Evolutionary conservation across 2,888 invertebrate genomes (phyloP), one percentile per base, ranked within the genome.

Genomic region (Aelia acuminata): DNA sequence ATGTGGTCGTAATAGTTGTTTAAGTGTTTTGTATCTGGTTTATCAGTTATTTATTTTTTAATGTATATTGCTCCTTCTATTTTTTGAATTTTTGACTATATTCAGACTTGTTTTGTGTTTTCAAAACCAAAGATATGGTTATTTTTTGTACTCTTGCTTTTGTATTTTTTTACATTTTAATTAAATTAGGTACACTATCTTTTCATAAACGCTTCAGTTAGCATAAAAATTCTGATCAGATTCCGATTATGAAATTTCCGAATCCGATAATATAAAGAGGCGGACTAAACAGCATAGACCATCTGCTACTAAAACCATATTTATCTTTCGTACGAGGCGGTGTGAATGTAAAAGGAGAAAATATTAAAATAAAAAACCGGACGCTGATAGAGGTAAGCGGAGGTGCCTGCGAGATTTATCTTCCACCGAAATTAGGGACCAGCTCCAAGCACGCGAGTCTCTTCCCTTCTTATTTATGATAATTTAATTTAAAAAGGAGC

Each of bases 401-500:
- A 80, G 80, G 43, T 80, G 80, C 35, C 80, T 35, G 13, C 11
- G 1, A 47, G 80, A 80, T 80, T 80, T 80, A 80, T 80, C 11
- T 43, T 13, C 80, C 22, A n/a, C 80, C 13, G 20, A 43, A 80
- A 80, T 80, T 80, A 80, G 80, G 63, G 43, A 47, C 80, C 75
- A 43, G 11, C 1, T 7, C 39, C 13, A 47, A 80, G 80, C 80
- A 80, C 80, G 80, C 80, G 80, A 80, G 43, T 22, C 43, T 43
- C 43, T 80, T 22, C 43, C 80, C 11, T 3, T 13, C 8, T 80
- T 80, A 80, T 80, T 80, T 80, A 80, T 80, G 80, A 47, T 80
- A 80, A 80, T 80, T 80, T 80, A 80, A 80, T 80, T 80, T 80
- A 80, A 80, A 80, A 80, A 80, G 43, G 43, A 80, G 80, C 80